A percentile compares a stretch with the other conserved stretches of the same genome.
These are phyloP conservation scores for Rotaria socialis DNA, from an alignment of 2,888 invertebrate genomes.

Conservation along the genomic window DNA sequence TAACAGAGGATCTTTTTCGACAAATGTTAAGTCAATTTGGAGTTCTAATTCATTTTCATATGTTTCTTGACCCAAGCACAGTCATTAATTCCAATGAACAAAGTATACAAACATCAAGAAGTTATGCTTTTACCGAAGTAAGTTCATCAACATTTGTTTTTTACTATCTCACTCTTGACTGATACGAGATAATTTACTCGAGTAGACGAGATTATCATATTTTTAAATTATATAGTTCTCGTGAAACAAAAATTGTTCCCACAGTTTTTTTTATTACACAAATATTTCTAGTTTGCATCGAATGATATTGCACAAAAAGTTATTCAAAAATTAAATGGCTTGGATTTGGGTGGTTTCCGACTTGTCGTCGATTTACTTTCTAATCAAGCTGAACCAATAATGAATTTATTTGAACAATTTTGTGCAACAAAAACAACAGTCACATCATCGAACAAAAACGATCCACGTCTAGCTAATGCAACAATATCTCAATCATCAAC, in stretches of 20 bases:
- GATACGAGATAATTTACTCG: too few relatives aligned
- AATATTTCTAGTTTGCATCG: background rate
- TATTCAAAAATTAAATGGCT: background rate
- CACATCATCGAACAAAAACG: background rate
- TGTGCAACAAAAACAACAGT: background rate
- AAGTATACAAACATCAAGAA: background rate
- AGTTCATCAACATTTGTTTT: background rate
- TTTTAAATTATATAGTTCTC: too few relatives aligned
- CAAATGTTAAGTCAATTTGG: constrained; percentile 20
- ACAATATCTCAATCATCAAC: background rate
- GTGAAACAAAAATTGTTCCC: too few relatives aligned
- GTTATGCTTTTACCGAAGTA: constrained; percentile 35
- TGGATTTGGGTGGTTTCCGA: constrained; percentile 17
- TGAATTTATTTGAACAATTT: constrained; percentile 20
- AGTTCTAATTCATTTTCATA: background rate
- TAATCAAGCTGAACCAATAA: constrained; percentile 21
- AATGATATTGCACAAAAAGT: background rate
- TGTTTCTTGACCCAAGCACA: background rate
- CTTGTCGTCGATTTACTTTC: constrained; percentile 12
- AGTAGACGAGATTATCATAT: too few relatives aligned
- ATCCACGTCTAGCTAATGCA: constrained; percentile 12
- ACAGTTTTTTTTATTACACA: too few relatives aligned
- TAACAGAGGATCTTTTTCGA: constrained; percentile 33
- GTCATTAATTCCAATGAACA: too few relatives aligned
- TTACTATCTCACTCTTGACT: too few relatives aligned